Evolutionary conservation across 2,888 invertebrate species (phyloP), one percentile per base, ranked within the genome.

Genomic region (Ornithoptera alexandrae): DNA sequence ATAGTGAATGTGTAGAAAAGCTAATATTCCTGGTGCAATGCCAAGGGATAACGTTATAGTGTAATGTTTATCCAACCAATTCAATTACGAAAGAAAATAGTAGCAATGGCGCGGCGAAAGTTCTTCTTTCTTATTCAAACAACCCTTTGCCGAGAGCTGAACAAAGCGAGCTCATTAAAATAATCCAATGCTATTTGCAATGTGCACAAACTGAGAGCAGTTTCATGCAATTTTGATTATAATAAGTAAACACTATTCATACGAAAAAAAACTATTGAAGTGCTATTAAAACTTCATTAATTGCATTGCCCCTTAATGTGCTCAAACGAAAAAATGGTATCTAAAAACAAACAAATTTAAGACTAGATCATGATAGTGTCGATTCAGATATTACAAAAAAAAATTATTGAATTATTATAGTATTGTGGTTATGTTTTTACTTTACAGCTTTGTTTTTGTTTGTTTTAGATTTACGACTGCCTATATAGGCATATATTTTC

Each of bases 121-220:
- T 87, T 85, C 81, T 78, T 86, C 85, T 88, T 89, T 88, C 86
- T 86, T 90, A 88, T 89, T 87, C 85, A 88, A 89, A 89, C 86
- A 88, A 84, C 83, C 84, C 84, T 84, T 85, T 81, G 77, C 79
- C 74, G 79, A 79, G 78, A 75, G 74, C 42, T 76, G 86, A 89
- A 89, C 88, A 89, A 90, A 89, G 81, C 79, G 83, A 85, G 83
- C 88, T 89, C 87, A 87, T 90, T 89, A 86, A 86, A 87, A 87
- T 88, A 88, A 87, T 87, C 83, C 83, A 65, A 68, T 72, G 75
- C 74, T 74, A 74, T 71, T 72, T 73, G 72, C 67, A 72, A 73
- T 72, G 69, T 67, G 68, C 61, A 72, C 61, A 70, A 66, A 62
- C 62, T 22, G 66, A 42, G 57, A 65, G 61, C n/a, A 56, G 64